Evolutionary conservation across 2,113 vertebrate species (phyloP).

Genomic region (sheep (Ovis aries)): DNA sequence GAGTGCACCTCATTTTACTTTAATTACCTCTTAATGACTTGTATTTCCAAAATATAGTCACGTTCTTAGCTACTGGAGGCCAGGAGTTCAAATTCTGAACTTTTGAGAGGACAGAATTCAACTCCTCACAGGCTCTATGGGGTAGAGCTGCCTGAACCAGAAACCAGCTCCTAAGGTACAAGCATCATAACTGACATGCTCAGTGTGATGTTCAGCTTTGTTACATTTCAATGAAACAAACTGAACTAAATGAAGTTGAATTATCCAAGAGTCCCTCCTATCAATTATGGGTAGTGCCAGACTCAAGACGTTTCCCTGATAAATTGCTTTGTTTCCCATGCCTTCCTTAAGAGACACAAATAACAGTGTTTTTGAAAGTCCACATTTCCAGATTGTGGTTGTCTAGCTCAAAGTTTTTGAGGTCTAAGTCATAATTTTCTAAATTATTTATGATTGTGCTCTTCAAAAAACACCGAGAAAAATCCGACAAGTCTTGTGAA

Average conservation of each 20-base stretch:
- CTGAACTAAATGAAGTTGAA: not conserved
- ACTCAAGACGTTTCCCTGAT: not conserved
- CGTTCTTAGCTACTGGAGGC: not conserved
- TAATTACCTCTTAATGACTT: not conserved
- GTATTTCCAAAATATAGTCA: not conserved
- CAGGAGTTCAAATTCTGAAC: not conserved
- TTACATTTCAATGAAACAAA: not conserved
- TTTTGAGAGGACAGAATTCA: not conserved
- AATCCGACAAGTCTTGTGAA: conserved; percentile 58
- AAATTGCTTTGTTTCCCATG: not conserved
- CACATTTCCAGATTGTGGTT: not conserved
- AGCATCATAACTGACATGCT: not conserved
- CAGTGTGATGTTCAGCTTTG: not conserved
- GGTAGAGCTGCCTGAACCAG: not conserved
- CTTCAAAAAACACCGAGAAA: conserved; percentile 56
- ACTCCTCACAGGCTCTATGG: not conserved
- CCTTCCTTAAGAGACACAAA: not conserved
- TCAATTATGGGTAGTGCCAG: not conserved
- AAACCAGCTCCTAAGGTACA: not conserved
- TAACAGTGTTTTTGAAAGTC: not conserved
- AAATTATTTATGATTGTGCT: conserved; percentile 65
- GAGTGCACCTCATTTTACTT: not conserved
- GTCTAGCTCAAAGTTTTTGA: conserved; percentile 25
- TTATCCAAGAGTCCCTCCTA: not conserved
- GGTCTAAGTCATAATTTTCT: conserved; percentile 64